Percentiles rank a stretch among this genome's conserved stretches.
Evolutionary conservation across 1,140 invertebrate genomes (phyloP).

Genomic region (Ostrea edulis): DNA sequence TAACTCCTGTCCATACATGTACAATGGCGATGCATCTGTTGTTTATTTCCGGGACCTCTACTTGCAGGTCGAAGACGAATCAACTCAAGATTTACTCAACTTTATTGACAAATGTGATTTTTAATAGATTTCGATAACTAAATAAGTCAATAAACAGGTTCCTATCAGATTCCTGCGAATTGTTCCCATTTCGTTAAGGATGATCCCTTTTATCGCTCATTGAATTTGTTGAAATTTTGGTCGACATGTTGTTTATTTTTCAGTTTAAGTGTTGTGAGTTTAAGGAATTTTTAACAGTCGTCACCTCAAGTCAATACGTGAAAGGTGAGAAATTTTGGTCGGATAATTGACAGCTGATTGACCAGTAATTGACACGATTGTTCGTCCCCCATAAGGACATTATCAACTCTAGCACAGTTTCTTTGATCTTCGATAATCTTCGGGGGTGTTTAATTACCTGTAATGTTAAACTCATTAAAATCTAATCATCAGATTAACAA

Average conservation of each 20-base stretch:
- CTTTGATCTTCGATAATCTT: constrained; percentile 20
- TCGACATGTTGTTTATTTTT: neutral
- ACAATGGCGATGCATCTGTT: neutral
- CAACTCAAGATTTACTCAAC: constrained; percentile 12
- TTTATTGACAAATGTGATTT: constrained; percentile 33
- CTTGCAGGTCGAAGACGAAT: constrained; percentile 12
- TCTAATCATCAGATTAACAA: constrained; percentile 5
- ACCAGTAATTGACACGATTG: constrained; percentile 27
- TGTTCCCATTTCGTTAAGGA: neutral
- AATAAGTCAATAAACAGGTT: constrained; percentile 19
- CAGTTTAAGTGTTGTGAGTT: neutral
- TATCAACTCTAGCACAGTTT: neutral
- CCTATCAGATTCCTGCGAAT: constrained; percentile 18
- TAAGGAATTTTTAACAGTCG: neutral
- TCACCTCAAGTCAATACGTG: neutral
- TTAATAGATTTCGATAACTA: constrained; percentile 1
- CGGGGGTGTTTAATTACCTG: neutral
- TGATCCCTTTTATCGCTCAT: neutral
- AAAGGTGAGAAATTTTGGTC: constrained; percentile 21
- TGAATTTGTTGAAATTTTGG: neutral
- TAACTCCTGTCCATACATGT: neutral
- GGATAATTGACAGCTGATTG: constrained; percentile 16
- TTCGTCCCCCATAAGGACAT: neutral
- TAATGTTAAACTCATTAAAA: constrained; percentile 28
- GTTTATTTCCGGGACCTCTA: constrained; percentile 17